These are phyloP conservation scores for Syngnathus scovelli DNA, from an alignment of 2,113 vertebrate genomes.

Conservation along the genomic window DNA sequence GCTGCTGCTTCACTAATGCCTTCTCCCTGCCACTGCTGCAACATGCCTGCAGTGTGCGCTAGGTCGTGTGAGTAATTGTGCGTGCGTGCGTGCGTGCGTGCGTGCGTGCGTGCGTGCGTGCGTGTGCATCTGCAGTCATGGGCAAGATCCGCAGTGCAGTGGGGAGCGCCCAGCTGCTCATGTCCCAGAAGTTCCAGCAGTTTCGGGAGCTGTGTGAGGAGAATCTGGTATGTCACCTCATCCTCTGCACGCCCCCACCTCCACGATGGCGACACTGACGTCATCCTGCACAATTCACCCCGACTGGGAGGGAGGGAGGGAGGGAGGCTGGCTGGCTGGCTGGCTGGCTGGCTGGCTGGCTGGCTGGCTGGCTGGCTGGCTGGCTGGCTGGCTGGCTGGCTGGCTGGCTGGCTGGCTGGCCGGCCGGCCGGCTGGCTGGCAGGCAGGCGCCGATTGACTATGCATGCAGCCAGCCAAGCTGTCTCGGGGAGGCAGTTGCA, in stretches of 20 bases:
- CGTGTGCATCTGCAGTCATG: conserved; percentile 77
- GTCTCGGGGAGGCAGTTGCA: conserved; percentile 11
- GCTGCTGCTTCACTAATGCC: conserved; percentile 44
- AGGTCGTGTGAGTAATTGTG: conserved; percentile 49
- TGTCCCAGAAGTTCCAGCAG: conserved; percentile 98
- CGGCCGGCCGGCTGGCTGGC: too few species aligned
- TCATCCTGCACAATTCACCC: conserved; percentile 69
- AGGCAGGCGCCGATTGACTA: conserved; percentile 47
- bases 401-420: too few species aligned
- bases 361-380: too few species aligned
- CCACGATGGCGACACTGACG: conserved; percentile 46
- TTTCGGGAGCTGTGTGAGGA: conserved; percentile 97
- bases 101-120: conserved; percentile 19
- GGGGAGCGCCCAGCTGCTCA: conserved; percentile 92
- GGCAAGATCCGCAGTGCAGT: conserved; percentile 97
- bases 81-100: conserved; percentile 7
- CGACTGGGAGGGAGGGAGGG: conserved; percentile 40
- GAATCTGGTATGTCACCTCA: conserved; percentile 85
- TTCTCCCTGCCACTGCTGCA: conserved; percentile 40
- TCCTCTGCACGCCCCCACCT: conserved; percentile 50
- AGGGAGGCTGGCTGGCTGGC: too few species aligned
- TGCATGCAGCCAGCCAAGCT: conserved; percentile 42
- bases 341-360: too few species aligned
- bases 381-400: too few species aligned
- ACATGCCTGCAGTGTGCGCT: conserved; percentile 56